Conservation (phyloP, 2,797 vertebrate genomes). For the Xiphorhynchus erythropygius region DNA sequence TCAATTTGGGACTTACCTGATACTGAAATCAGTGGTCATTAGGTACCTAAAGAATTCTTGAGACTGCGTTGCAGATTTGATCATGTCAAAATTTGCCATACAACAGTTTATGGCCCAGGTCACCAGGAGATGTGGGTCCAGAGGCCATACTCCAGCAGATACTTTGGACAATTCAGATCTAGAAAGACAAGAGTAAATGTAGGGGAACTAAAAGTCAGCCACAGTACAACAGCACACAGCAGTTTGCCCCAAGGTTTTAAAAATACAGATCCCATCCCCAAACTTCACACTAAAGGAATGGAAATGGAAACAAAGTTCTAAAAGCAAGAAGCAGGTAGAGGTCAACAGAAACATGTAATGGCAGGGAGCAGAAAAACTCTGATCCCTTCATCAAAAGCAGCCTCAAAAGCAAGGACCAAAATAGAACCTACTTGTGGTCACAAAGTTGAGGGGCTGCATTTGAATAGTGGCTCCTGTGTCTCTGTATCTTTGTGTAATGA, state of each 20-base stretch:
- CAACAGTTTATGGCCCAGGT: not conserved
- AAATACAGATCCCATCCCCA: slow-evolving; percentile 33
- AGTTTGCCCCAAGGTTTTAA: slow-evolving; percentile 31
- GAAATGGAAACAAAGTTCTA: slow-evolving; percentile 64
- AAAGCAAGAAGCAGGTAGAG: slow-evolving; percentile 46
- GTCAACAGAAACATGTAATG: slow-evolving; percentile 64
- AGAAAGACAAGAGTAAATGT: not conserved
- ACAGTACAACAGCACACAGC: slow-evolving; percentile 28
- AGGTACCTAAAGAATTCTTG: not conserved
- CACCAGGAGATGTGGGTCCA: not conserved
- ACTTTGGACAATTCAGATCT: not conserved
- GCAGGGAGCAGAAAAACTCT: slow-evolving; percentile 61
- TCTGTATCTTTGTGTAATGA: slow-evolving; percentile 13
- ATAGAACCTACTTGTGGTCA: slow-evolving; percentile 42
- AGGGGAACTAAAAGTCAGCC: slow-evolving; percentile 11
- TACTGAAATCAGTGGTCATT: not conserved
- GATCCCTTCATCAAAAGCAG: slow-evolving; percentile 60
- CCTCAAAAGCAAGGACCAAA: slow-evolving; percentile 55
- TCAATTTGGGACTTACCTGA: not conserved
- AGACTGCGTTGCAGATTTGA: not conserved
- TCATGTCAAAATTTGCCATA: not conserved
- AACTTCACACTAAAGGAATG: slow-evolving; percentile 41
- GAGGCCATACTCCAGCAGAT: not conserved
- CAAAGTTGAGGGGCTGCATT: slow-evolving; percentile 34
- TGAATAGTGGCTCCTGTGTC: not conserved